Evolutionary conservation across 2,888 invertebrate genomes (phyloP), one percentile per base, ranked within the genome.

Genomic region (Tetranychus truncatus): DNA sequence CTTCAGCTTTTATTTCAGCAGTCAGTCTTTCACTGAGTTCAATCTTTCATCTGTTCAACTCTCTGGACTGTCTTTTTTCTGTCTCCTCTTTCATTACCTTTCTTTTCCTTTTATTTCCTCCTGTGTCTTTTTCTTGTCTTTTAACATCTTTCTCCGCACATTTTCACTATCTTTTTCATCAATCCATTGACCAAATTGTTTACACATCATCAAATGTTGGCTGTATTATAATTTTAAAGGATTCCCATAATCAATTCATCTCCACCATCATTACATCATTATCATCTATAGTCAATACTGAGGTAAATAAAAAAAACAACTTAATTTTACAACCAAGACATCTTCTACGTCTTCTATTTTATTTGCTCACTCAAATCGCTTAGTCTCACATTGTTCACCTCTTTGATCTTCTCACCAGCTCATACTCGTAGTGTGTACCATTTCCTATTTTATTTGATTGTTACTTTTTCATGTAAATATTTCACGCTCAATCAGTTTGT

Each of bases 241-340:
- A 15, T 55, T 55, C 15, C 55, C 11, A 15, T 55, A 55, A 55
- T 15, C 9, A 55, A 55, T 15, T 55, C 55, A 55, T 55, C 55
- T 15, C 55, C 55, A 15, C 15, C 55, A 55, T 15, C 55, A 15
- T 15, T 55, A 15, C 55, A 55, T 55, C 55, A 55, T 15, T 55
- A 55, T 34, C 34, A 34, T 34, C 34, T 34, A 34, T 34, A 55
- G 55, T 55, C 15, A 15, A 55, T 55, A 15, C 55, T 55, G 55
- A 55, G 55, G 24, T 67, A 67, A 67, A 67, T 21, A 67, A 67
- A 67, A 67, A 67, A 66, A 66, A 69, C 15, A 21, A 69, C 34
- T 69, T 69, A 24, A 24, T 69, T 69, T 69, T 21, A 21, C 67
- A 18, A 4, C 6, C 15, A 15, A 69, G 21, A 11, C 21, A 21